Base-by-base conservation (phyloP, 1,140 invertebrate genomes). In the Sycobia sp. region DNA sequence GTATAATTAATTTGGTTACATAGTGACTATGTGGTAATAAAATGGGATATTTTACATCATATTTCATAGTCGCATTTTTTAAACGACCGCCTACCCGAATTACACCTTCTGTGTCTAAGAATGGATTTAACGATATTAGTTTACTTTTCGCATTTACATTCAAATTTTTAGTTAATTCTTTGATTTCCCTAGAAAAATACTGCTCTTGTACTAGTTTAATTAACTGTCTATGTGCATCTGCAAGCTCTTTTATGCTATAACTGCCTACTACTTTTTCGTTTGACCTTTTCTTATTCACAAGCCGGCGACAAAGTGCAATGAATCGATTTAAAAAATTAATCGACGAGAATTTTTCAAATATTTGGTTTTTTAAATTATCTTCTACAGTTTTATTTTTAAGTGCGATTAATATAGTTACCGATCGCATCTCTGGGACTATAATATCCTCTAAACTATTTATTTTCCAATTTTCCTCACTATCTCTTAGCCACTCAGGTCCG, bases 1-100 rank as follows among this genome's bases (percentile, higher is more conserved):
- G 0, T 3, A 49, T 49, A 11, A 49, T 29, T 8, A 49, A 16
- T 14, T 27, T n/a, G 2, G 46, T 27, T 18, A 29, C 9, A 29
- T 10, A n/a, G 16, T 29, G 13, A 29, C n/a, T 14, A 11, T 5
- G 3, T 29, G 46, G 27, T 20, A 80, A 60, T 20, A 81, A 38
- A 18, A 78, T 71, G 9, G 46, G 46, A 14, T 49, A n/a, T 29
- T 49, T 49, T 29, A 10, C 5, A 14, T 5, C 25, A n/a, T 14
- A 49, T 3, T 22, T 3, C 8, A 49, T 3, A 16, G 9, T 29
- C 7, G 46, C 4, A 49, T 49, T 27, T 29, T 49, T 27, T 13
- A 49, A 29, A 7, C 51, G 14, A 3, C 51, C 51, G 9, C 51
- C 22, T 20, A 36, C 32, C 16, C 49, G 32, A 9, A 34, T 18